A percentile compares a stretch with the other conserved stretches of the same genome.
These are phyloP conservation scores for Formica aserva DNA, from an alignment of 2,888 invertebrate genomes.

Conservation along the genomic window DNA sequence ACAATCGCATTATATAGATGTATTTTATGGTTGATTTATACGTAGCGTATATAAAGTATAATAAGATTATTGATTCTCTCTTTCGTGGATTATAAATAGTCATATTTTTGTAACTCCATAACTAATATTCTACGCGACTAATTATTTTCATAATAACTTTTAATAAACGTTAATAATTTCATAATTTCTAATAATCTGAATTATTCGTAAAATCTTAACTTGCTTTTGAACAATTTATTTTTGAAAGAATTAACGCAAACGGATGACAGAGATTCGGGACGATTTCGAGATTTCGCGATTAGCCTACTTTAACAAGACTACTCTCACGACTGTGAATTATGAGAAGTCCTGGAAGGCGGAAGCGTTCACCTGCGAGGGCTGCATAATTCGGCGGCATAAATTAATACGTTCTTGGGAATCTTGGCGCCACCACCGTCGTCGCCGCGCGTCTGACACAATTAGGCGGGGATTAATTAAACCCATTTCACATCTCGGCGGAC, in stretches of 20 bases:
- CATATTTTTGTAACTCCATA: background rate
- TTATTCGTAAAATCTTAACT: background rate
- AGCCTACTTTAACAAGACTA: conserved; percentile 61
- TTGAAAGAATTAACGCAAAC: conserved; percentile 7
- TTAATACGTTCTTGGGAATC: conserved; percentile 84
- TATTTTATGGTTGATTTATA: background rate
- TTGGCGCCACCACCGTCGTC: conserved; percentile 69
- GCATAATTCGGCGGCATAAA: conserved; percentile 84
- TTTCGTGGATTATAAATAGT: background rate
- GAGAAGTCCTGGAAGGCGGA: conserved; percentile 67
- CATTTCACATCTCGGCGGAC: conserved; percentile 82
- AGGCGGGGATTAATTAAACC: conserved; percentile 84
- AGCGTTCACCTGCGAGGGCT: conserved; percentile 79
- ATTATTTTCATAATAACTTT: background rate
- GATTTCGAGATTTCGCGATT: conserved; percentile 49
- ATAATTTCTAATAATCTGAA: background rate
- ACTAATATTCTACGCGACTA: background rate
- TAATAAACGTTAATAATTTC: background rate
- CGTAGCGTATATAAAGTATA: background rate
- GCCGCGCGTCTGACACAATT: conserved; percentile 81
- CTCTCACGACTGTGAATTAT: conserved; percentile 45
- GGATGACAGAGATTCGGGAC: background rate
- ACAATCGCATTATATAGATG: background rate
- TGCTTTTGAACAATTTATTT: background rate
- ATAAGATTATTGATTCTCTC: background rate